Evolutionary conservation across 2,797 vertebrate genomes (phyloP).

Genomic region (Sebastes oblongus): DNA sequence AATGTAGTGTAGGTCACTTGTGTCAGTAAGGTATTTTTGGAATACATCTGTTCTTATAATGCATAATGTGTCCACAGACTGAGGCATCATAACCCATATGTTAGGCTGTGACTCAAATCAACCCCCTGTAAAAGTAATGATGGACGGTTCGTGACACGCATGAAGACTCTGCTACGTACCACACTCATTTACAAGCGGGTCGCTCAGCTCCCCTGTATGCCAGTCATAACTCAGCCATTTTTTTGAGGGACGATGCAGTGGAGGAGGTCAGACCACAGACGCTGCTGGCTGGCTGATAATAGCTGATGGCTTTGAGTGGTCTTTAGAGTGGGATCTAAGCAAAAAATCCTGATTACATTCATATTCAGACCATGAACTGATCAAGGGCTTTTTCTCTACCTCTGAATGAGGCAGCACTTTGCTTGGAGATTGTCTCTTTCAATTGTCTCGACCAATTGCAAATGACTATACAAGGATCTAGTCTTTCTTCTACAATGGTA

Average conservation of each 20-base stretch:
- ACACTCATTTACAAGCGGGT: conserved; percentile 67
- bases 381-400: conserved; percentile 54
- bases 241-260: conserved; percentile 51
- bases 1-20: not conserved
- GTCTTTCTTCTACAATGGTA: conserved; percentile 30
- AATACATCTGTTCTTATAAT: conserved; percentile 39
- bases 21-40: conserved; percentile 8
- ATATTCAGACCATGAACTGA: conserved; percentile 62
- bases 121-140: conserved; percentile 73
- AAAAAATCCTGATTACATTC: conserved; percentile 70
- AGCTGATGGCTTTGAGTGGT: conserved; percentile 62
- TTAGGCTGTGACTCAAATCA: conserved; percentile 65
- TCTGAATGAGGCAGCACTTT: conserved; percentile 51
- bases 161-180: conserved; percentile 52
- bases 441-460: conserved; percentile 57
- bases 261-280: conserved; percentile 64
- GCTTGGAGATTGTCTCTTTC: conserved; percentile 49
- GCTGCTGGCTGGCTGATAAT: conserved; percentile 53
- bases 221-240: conserved; percentile 71
- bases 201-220: conserved; percentile 32
- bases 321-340: conserved; percentile 49
- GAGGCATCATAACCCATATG: conserved; percentile 53
- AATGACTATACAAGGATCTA: conserved; percentile 48
- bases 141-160: conserved; percentile 68
- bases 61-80: conserved; percentile 23